Evolutionary conservation across 1,140 invertebrate genomes (phyloP).

Genomic region (Rhysida immarginata): DNA sequence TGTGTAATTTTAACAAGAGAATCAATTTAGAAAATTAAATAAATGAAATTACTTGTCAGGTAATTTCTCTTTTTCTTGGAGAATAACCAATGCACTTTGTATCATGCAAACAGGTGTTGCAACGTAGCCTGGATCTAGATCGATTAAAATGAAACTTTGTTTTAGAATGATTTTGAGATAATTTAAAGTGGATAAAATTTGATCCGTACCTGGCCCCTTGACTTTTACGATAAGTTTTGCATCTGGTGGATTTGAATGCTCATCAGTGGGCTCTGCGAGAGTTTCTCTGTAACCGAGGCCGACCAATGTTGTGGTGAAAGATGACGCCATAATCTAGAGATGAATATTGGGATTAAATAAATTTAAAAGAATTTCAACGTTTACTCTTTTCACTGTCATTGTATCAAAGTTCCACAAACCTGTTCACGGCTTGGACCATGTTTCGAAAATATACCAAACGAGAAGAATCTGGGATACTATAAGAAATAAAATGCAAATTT

Average conservation of each 20-base stretch:
- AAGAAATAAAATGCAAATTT: too few species aligned
- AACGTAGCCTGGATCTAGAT: conserved; percentile 62
- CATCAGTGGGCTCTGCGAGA: conserved; percentile 39
- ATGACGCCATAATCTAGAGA: conserved; percentile 37
- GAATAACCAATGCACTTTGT: conserved; percentile 51
- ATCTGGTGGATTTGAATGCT: conserved; percentile 42
- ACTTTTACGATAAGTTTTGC: conserved; percentile 47
- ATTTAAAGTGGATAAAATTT: background rate
- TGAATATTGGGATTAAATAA: background rate
- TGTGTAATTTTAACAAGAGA: too few species aligned
- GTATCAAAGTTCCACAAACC: conserved; percentile 14
- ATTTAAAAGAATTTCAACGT: too few species aligned
- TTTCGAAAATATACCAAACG: conserved; percentile 46
- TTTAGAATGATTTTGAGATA: background rate
- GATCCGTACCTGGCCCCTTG: conserved; percentile 30
- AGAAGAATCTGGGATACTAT: conserved; percentile 59
- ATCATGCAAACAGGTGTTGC: conserved; percentile 56
- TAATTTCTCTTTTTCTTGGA: conserved; percentile 59
- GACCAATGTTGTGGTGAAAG: conserved; percentile 50
- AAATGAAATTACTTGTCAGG: conserved; percentile 49
- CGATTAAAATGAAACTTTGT: background rate
- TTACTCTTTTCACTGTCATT: too few species aligned
- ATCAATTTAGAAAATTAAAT: too few species aligned
- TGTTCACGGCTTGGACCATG: conserved; percentile 47
- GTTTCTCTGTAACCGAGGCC: conserved; percentile 61